Conservation (phyloP, 2,888 invertebrate species). For the Melinaea menophilus region DNA sequence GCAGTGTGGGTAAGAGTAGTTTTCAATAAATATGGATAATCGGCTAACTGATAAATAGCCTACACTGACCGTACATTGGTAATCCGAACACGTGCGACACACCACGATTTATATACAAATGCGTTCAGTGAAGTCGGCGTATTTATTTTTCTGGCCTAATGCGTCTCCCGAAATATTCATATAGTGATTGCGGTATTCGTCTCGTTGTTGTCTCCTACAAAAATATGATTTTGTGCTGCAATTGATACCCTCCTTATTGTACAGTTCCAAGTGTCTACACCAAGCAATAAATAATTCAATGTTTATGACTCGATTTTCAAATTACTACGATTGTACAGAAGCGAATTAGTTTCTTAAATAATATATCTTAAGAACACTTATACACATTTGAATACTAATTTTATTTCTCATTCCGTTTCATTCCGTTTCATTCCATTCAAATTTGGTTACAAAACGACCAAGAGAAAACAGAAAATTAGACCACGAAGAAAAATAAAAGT, state of each 20-base stretch:
- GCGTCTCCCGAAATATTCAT: constrained; percentile 74
- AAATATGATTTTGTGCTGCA: no score
- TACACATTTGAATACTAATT: constrained; percentile 61
- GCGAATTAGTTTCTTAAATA: no score
- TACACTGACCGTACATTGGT: constrained; percentile 48
- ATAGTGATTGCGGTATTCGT: constrained; percentile 67
- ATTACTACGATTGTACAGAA: no score
- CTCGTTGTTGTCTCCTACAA: constrained; percentile 61
- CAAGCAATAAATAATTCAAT: no score
- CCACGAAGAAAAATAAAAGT: constrained; percentile 75
- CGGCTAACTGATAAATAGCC: constrained; percentile 65
- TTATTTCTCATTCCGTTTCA: constrained; percentile 62
- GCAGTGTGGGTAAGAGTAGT: constrained; percentile 38
- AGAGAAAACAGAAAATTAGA: constrained; percentile 76
- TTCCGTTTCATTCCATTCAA: constrained; percentile 32
- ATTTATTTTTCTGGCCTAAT: constrained; percentile 75
- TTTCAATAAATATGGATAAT: constrained; percentile 69
- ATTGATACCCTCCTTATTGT: not conserved
- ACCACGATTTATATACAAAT: constrained; percentile 73
- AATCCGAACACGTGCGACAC: constrained; percentile 61
- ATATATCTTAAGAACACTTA: no score
- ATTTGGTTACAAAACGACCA: constrained; percentile 74
- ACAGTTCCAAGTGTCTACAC: no score
- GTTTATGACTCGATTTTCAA: no score
- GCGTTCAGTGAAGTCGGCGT: constrained; percentile 67